Evolutionary conservation across 2,113 vertebrate genomes (phyloP).

Genomic region (Delphinapterus leucas): DNA sequence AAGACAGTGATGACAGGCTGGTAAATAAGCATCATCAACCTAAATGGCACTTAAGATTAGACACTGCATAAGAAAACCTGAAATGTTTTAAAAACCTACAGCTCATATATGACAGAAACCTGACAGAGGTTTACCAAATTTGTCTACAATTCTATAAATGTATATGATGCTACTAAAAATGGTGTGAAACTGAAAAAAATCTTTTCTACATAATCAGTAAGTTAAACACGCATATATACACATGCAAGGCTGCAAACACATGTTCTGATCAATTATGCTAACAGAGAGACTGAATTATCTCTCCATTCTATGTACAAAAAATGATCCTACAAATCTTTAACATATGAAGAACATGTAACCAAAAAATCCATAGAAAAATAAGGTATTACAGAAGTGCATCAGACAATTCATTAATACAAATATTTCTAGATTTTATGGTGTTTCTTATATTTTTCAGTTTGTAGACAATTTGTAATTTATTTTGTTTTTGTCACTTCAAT

Average conservation of each 20-base stretch:
- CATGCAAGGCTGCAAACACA: neutral
- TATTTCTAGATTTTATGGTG: neutral
- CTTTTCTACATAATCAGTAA: neutral
- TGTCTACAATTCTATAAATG: neutral
- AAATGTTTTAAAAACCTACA: neutral
- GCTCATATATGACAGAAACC: neutral
- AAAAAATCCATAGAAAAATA: neutral
- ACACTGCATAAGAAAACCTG: neutral
- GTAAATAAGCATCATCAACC: neutral
- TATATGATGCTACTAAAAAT: neutral
- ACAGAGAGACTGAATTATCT: neutral
- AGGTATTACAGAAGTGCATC: neutral
- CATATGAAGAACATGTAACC: neutral
- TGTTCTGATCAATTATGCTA: neutral
- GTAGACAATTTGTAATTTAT: neutral
- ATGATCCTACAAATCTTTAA: neutral
- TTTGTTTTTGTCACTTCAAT: neutral
- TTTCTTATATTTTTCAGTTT: neutral
- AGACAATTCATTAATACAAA: neutral
- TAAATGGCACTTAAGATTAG: neutral
- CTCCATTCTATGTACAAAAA: neutral
- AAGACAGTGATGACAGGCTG: neutral
- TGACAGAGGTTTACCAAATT: neutral
- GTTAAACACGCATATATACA: neutral
- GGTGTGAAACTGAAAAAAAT: neutral